Conservation (phyloP, 64 coral and sea anemone genomes). For the Exaiptasia diaphana region DNA sequence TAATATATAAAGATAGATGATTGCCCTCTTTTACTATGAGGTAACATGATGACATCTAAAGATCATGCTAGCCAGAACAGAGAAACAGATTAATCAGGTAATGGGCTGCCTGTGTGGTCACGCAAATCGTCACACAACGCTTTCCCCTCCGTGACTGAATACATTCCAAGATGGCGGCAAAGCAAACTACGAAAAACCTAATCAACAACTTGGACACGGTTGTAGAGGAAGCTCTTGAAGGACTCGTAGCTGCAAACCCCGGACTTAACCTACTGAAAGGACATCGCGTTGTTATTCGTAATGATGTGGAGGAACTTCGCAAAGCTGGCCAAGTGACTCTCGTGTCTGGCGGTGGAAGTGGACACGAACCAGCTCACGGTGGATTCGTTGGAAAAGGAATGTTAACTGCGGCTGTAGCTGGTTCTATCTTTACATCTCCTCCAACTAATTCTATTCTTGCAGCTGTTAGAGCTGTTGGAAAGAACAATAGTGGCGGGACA, state of each 20-base stretch:
- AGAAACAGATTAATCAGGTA: too few species aligned
- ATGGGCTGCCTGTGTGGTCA: too few species aligned
- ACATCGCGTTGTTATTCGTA: conserved; percentile 74
- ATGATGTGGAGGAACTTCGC: conserved; percentile 60
- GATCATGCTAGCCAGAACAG: too few species aligned
- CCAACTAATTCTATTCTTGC: conserved; percentile 89
- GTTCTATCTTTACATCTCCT: conserved; percentile 86
- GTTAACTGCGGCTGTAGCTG: conserved; percentile 82
- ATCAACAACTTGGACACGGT: conserved; percentile 63
- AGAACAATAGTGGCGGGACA: conserved; percentile 56
- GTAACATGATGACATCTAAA: too few species aligned
- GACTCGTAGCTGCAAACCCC: conserved; percentile 66
- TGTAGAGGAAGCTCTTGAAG: conserved; percentile 86
- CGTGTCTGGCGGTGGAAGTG: conserved; percentile 87
- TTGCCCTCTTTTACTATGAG: too few species aligned
- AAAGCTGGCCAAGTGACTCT: conserved; percentile 60
- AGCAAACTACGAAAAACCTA: conserved; percentile 57
- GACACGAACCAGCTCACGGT: conserved; percentile 86
- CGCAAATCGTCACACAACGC: too few species aligned
- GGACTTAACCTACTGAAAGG: conserved; percentile 66
- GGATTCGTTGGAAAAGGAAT: conserved; percentile 88
- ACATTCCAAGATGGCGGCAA: too few species aligned
- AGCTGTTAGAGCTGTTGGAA: conserved; percentile 78
- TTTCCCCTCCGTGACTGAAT: too few species aligned
- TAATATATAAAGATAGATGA: too few species aligned